Conservation (phyloP, 2,888 invertebrate genomes). For the Chorisops tibialis region DNA sequence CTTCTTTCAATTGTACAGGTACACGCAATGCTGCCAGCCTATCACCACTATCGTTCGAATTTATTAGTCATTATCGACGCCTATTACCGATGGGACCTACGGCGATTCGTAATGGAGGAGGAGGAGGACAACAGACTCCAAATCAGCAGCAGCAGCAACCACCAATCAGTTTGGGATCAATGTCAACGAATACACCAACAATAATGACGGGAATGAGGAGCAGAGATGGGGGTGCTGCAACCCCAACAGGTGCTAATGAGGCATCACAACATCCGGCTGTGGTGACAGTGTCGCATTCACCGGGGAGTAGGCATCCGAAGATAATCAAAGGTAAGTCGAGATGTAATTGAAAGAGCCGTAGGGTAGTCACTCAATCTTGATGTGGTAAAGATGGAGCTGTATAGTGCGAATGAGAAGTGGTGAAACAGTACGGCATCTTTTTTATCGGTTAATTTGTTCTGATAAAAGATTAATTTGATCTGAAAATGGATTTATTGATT, state of each 20-base stretch:
- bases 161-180: slow-evolving; percentile 1
- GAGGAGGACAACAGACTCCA: slow-evolving; percentile 3
- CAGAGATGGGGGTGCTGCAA: slow-evolving; percentile 13
- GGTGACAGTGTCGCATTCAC: slow-evolving; percentile 28
- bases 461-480: no score
- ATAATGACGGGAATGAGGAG: slow-evolving; percentile 2
- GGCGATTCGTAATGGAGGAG: slow-evolving; percentile 24
- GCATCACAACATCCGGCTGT: slow-evolving; percentile 29
- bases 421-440: no score
- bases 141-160: no score
- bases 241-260: slow-evolving; percentile 28
- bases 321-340: slow-evolving; percentile 23
- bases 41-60: slow-evolving; percentile 33
- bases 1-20: slow-evolving; percentile 22
- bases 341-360: background rate
- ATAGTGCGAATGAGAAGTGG: no score
- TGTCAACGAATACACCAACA: slow-evolving; percentile 9
- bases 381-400: no score
- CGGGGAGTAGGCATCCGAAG: slow-evolving; percentile 28
- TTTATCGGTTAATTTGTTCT: no score
- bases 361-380: background rate
- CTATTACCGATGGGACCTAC: slow-evolving; percentile 32
- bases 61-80: slow-evolving; percentile 33
- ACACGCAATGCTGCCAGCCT: slow-evolving; percentile 28
- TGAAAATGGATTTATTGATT: no score